A percentile compares a stretch with the other conserved stretches of the same genome.
phyloP scores from a whole-genome alignment of 2,888 invertebrate genomes.

The Brachylomia viminalis region DNA sequence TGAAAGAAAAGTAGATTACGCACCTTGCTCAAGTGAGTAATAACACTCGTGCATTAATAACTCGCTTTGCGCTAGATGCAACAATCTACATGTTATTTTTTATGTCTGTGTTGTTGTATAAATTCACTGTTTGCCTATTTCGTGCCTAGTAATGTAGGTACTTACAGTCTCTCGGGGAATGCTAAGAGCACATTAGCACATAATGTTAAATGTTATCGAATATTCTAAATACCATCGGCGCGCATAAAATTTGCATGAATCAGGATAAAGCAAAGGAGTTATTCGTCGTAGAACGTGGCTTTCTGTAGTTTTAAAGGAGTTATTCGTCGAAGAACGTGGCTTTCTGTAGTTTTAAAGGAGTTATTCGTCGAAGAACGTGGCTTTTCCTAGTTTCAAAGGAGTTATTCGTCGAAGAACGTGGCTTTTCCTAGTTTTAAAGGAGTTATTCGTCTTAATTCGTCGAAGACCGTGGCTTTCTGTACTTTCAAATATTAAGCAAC shows the following conservation, averaged over 20 bases:
- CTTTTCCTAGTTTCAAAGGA: not conserved
- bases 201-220: constrained; percentile 13
- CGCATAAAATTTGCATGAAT: constrained; percentile 8
- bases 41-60: too few relatives aligned
- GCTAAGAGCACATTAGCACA: constrained; percentile 2
- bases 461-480: not conserved
- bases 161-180: not conserved
- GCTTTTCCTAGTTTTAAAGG: not conserved
- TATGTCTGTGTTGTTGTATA: not conserved
- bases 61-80: too few relatives aligned
- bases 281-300: not conserved
- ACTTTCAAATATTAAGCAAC: not conserved
- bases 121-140: not conserved
- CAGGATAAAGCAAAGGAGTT: not conserved
- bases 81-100: too few relatives aligned
- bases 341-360: not conserved
- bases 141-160: not conserved
- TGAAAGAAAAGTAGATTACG: too few relatives aligned
- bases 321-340: not conserved
- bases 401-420: not conserved
- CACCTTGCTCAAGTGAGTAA: too few relatives aligned
- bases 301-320: not conserved
- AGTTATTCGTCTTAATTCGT: not conserved
- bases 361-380: not conserved
- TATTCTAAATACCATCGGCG: not conserved